Conservation (phyloP, 2,888 invertebrate genomes). For the Sclerodermus sp. region DNA sequence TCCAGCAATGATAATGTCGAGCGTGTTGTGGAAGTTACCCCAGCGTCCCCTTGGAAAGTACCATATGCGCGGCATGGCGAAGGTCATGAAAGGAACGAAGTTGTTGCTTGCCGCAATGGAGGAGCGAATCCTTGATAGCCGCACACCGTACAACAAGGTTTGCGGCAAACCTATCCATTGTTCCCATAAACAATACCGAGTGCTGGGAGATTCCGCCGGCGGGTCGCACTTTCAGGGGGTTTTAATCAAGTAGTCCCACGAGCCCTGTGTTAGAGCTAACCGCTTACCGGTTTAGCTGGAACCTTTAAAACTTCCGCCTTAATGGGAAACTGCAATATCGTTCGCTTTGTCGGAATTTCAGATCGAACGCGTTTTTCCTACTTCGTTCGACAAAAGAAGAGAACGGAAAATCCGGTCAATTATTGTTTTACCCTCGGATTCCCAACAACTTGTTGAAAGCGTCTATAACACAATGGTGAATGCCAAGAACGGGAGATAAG, state of each 20-base stretch:
- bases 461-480: no score
- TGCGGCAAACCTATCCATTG: slow-evolving; percentile 33
- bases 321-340: slow-evolving; percentile 29
- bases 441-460: not conserved
- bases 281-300: slow-evolving; percentile 28
- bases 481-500: no score
- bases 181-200: slow-evolving; percentile 34
- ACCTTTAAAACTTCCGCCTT: slow-evolving; percentile 32
- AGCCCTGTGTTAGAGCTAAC: slow-evolving; percentile 21
- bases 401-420: slow-evolving; percentile 8
- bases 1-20: no score
- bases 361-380: not conserved
- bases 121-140: slow-evolving; percentile 24
- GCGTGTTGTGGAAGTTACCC: not conserved
- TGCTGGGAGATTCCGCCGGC: slow-evolving; percentile 24
- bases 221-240: slow-evolving; percentile 27
- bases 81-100: slow-evolving; percentile 22
- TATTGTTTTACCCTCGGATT: slow-evolving; percentile 13
- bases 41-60: not conserved
- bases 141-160: slow-evolving; percentile 11
- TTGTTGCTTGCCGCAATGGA: slow-evolving; percentile 14
- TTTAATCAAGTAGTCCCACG: slow-evolving; percentile 43
- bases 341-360: slow-evolving; percentile 16
- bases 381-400: slow-evolving; percentile 6
- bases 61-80: not conserved